Conservation (phyloP, 2,888 invertebrate genomes). For the Corbicula japonica region DNA sequence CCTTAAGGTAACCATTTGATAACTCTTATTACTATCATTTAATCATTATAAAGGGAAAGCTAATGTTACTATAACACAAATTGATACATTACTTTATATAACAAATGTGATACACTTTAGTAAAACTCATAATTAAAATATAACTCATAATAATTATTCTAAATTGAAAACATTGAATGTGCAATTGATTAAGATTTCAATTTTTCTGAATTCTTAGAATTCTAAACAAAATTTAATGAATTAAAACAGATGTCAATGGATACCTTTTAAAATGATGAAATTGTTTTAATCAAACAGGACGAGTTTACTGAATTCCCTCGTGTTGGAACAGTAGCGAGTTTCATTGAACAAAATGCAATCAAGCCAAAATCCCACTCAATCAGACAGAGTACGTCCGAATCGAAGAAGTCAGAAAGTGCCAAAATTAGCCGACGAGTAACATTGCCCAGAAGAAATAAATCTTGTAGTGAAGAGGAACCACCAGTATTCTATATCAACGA, state of each 20-base stretch:
- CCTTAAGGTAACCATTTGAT: too few species aligned
- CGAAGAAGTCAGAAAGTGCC: constrained; percentile 27
- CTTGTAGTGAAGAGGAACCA: constrained; percentile 54
- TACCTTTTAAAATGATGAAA: not conserved
- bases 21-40: too few species aligned
- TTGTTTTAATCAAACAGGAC: constrained; percentile 16
- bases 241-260: not conserved
- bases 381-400: constrained; percentile 46
- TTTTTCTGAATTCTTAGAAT: not conserved
- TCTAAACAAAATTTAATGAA: too few species aligned
- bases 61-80: too few species aligned
- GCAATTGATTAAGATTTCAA: not conserved
- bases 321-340: constrained; percentile 3
- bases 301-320: constrained; percentile 7
- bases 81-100: too few species aligned
- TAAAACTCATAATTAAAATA: not conserved
- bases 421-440: constrained; percentile 53
- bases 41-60: too few species aligned
- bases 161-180: too few species aligned
- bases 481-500: constrained; percentile 74
- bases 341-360: constrained; percentile 1
- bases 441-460: constrained; percentile 50
- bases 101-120: too few species aligned
- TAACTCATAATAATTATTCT: not conserved
- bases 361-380: constrained; percentile 12